Conservation (phyloP, 1,140 invertebrate species). For the Trachymyrmex septentrionalis region DNA sequence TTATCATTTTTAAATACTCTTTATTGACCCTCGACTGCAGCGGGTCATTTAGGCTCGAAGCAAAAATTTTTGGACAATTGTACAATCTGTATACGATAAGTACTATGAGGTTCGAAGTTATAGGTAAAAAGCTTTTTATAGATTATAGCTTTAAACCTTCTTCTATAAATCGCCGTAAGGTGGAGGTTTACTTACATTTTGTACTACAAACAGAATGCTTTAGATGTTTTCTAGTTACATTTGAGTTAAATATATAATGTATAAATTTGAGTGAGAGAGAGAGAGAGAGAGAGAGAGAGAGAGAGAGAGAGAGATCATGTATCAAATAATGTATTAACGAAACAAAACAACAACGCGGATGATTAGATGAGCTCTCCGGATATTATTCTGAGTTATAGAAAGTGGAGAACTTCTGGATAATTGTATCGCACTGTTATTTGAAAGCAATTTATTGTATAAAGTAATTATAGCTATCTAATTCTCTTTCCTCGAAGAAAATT, state of each 20-base stretch:
- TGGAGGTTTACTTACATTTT: too few relatives aligned
- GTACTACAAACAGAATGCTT: too few relatives aligned
- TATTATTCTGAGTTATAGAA: conserved; percentile 7
- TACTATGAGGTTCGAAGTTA: too few relatives aligned
- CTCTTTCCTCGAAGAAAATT: conserved; percentile 10
- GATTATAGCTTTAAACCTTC: too few relatives aligned
- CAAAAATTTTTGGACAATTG: too few relatives aligned
- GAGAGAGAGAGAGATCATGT: not conserved
- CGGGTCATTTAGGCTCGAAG: too few relatives aligned
- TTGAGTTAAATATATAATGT: not conserved
- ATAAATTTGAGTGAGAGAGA: not conserved
- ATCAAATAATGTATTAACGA: not conserved
- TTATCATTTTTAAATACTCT: not conserved
- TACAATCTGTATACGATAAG: too few relatives aligned
- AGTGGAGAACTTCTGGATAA: not conserved
- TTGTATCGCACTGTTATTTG: conserved; percentile 8
- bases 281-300: not conserved
- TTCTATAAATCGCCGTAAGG: too few relatives aligned
- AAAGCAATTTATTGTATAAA: conserved; percentile 6
- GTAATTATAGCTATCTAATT: not conserved
- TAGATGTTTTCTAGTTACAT: too few relatives aligned
- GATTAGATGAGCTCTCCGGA: not conserved
- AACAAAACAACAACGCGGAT: not conserved
- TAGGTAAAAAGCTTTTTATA: too few relatives aligned
- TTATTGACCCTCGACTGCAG: not conserved